Conservation (phyloP, 2,888 invertebrate species). For the Eudasyphora cyanicolor region DNA sequence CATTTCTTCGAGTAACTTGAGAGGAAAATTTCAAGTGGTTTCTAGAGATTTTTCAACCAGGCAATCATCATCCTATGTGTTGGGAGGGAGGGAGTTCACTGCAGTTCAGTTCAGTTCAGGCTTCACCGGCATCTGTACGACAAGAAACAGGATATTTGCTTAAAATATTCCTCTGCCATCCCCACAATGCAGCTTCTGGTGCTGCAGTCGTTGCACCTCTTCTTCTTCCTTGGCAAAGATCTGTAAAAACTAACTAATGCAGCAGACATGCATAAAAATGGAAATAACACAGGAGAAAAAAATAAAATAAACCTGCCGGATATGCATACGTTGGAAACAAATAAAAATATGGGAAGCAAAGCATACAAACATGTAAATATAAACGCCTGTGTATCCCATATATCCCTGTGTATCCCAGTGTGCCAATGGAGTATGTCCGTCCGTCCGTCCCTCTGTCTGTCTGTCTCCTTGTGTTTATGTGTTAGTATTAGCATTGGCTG, state of each 20-base stretch:
- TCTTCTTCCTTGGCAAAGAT: neutral
- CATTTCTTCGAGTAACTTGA: constrained; percentile 63
- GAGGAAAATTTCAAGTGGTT: constrained; percentile 65
- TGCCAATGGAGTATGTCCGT: too few species aligned
- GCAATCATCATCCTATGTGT: neutral
- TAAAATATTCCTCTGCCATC: constrained; percentile 57
- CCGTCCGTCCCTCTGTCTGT: neutral
- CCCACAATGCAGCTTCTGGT: constrained; percentile 1
- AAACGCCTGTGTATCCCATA: neutral
- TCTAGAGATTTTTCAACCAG: constrained; percentile 4
- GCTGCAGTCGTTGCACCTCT: too few species aligned
- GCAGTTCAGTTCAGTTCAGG: neutral
- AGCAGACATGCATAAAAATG: constrained; percentile 59
- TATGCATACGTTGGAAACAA: constrained; percentile 38
- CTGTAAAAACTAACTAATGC: constrained; percentile 26
- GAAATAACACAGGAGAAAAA: too few species aligned
- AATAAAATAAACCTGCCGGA: constrained; percentile 65
- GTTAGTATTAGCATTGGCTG: neutral
- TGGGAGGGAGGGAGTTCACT: too few species aligned
- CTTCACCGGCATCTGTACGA: neutral
- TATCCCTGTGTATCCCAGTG: neutral
- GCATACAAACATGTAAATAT: constrained; percentile 22
- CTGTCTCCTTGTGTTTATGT: neutral
- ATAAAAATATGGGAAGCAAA: constrained; percentile 25
- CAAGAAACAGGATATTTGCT: constrained; percentile 63